These are phyloP conservation scores for Anguilla anguilla DNA, from an alignment of 2,797 vertebrate species.

Conservation along the genomic window DNA sequence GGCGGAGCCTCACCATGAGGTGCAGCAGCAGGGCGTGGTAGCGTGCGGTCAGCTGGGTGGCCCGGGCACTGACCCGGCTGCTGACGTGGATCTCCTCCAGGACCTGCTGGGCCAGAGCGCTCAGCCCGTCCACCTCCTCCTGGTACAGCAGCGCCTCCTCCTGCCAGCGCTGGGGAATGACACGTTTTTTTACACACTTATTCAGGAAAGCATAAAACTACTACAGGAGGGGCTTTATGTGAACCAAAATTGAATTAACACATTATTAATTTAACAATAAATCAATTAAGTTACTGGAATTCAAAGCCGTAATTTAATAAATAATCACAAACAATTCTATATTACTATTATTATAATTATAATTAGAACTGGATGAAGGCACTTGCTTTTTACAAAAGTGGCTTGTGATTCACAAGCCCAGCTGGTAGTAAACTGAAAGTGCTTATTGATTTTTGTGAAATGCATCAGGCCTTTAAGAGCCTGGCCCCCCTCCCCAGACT, in stretches of 20 bases:
- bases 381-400: not conserved
- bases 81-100: constrained; percentile 86
- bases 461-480: no score
- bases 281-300: not conserved
- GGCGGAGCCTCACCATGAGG: constrained; percentile 69
- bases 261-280: no score
- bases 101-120: constrained; percentile 86
- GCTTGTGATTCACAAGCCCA: not conserved
- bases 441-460: no score
- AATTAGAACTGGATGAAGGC: no score
- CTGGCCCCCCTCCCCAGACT: no score
- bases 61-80: constrained; percentile 80
- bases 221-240: no score
- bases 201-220: no score
- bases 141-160: constrained; percentile 80
- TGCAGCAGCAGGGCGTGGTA: constrained; percentile 90
- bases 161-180: constrained; percentile 77
- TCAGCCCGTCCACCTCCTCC: constrained; percentile 89
- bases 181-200: not conserved
- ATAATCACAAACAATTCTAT: no score
- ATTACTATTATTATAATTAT: no score
- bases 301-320: not conserved
- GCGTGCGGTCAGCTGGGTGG: constrained; percentile 84
- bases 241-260: no score
- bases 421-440: not conserved